These are phyloP conservation scores for Drosophila subquinaria DNA, from an alignment of 2,888 invertebrate species.

Conservation along the genomic window DNA sequence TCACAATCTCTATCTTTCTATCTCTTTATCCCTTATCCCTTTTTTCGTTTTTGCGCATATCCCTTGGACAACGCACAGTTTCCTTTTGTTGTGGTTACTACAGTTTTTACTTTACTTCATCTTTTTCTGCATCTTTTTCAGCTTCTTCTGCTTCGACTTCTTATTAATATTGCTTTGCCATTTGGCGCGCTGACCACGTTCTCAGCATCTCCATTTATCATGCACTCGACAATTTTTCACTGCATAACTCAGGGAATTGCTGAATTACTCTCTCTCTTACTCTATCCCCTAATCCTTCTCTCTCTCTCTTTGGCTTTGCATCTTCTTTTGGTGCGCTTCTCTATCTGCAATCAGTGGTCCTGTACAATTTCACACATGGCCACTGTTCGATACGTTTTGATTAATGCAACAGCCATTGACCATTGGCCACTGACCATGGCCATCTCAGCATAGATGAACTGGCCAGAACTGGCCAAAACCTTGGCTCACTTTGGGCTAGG, in stretches of 20 bases:
- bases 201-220: conserved; percentile 65
- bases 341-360: conserved; percentile 71
- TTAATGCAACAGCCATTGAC: conserved; percentile 64
- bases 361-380: conserved; percentile 73
- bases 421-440: conserved; percentile 3
- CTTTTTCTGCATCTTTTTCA: conserved; percentile 16
- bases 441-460: conserved; percentile 7
- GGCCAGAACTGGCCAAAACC: conserved; percentile 30
- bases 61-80: conserved; percentile 10
- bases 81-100: conserved; percentile 5
- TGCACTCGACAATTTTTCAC: conserved; percentile 72
- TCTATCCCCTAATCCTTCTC: background rate
- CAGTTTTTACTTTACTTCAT: conserved; percentile 16
- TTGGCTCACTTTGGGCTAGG: conserved; percentile 5
- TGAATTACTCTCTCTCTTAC: background rate
- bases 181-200: conserved; percentile 71
- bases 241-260: conserved; percentile 67
- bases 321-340: background rate
- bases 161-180: conserved; percentile 60
- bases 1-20: background rate
- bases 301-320: conserved; percentile 11
- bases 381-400: conserved; percentile 70
- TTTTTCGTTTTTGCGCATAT: background rate
- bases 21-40: conserved; percentile 13
- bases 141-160: background rate